A percentile compares a stretch with the other conserved stretches of the same genome.
Conservation (phyloP, 1,140 invertebrate species). For the Lucilia sericata region DNA sequence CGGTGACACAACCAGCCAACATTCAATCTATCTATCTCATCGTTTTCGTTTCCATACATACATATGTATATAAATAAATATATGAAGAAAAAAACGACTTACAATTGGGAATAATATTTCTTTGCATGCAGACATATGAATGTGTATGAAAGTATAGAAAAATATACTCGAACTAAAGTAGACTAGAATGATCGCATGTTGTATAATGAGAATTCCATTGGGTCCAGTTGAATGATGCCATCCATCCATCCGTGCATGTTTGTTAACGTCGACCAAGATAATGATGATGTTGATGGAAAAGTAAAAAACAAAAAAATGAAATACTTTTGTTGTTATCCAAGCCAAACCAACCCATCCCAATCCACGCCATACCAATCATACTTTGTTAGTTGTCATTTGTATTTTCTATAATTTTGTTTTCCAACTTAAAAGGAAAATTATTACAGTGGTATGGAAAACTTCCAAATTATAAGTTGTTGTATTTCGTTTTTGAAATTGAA, state of each 20-base stretch:
- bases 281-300: conserved; percentile 1
- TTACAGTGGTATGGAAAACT: not conserved
- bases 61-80: too few relatives aligned
- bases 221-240: conserved; percentile 36
- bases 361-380: not conserved
- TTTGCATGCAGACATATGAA: too few relatives aligned
- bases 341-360: too few relatives aligned
- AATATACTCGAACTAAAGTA: too few relatives aligned
- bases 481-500: too few relatives aligned
- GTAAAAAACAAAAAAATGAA: not conserved
- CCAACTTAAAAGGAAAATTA: not conserved
- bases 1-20: conserved; percentile 9
- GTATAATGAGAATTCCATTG: conserved; percentile 33
- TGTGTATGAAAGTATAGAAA: too few relatives aligned
- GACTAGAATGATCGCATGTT: not conserved
- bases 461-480: too few relatives aligned
- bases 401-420: not conserved
- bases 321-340: not conserved
- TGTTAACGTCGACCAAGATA: not conserved
- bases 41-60: too few relatives aligned
- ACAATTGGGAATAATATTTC: not conserved
- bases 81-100: not conserved
- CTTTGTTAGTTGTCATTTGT: not conserved
- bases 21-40: not conserved
- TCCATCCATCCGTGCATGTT: not conserved